These are phyloP conservation scores for Valencia hispanica DNA, from an alignment of 2,797 vertebrate species.

Conservation along the genomic window DNA sequence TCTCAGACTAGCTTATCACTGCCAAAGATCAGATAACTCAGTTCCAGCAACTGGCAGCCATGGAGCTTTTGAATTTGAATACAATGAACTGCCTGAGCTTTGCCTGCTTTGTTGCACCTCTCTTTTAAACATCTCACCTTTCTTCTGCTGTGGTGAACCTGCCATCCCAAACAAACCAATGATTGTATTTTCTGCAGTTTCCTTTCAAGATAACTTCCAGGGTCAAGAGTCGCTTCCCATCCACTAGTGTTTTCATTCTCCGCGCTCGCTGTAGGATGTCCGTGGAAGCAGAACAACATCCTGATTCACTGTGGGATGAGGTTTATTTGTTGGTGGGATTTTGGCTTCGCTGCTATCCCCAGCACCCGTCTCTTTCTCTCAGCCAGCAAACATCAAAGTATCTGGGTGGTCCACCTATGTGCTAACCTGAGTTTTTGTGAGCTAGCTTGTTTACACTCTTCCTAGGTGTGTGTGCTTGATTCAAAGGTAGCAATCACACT, in stretches of 20 bases:
- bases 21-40: constrained; percentile 54
- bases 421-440: constrained; percentile 46
- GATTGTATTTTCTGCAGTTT: constrained; percentile 48
- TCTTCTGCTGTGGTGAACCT: constrained; percentile 31
- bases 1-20: constrained; percentile 41
- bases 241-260: constrained; percentile 55
- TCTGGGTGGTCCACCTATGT: constrained; percentile 66
- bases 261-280: constrained; percentile 65
- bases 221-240: constrained; percentile 64
- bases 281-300: constrained; percentile 76
- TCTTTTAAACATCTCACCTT: constrained; percentile 12
- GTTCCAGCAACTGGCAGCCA: constrained; percentile 38
- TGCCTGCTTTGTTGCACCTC: constrained; percentile 37
- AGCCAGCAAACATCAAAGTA: constrained; percentile 70
- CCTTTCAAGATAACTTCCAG: constrained; percentile 69
- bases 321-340: constrained; percentile 64
- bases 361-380: constrained; percentile 38
- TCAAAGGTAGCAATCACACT: constrained; percentile 58
- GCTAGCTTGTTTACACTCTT: constrained; percentile 60
- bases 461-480: constrained; percentile 60
- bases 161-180: constrained; percentile 50
- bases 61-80: constrained; percentile 40
- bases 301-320: constrained; percentile 68
- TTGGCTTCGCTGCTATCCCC: constrained; percentile 44
- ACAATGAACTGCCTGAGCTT: constrained; percentile 55